Evolutionary conservation across 1,140 invertebrate species (phyloP).

Genomic region (Drosophila insularis): DNA sequence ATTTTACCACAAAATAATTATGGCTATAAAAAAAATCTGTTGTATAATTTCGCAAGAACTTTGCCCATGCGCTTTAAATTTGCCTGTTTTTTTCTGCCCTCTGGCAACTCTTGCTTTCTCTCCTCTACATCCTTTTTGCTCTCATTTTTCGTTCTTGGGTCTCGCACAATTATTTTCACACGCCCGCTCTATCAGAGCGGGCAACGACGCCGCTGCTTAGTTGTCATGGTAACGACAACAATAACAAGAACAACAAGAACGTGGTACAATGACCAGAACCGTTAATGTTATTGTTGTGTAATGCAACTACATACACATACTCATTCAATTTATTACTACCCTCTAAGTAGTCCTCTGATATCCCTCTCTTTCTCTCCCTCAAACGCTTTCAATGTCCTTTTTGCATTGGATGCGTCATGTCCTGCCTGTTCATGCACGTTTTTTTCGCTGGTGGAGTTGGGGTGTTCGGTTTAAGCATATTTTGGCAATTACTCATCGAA

Average conservation of each 20-base stretch:
- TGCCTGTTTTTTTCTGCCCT: neutral
- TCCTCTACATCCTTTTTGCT: neutral
- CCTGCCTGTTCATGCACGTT: constrained; percentile 17
- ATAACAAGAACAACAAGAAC: constrained; percentile 45
- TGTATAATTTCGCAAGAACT: no score
- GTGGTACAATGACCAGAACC: constrained; percentile 62
- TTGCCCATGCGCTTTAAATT: neutral
- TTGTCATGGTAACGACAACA: constrained; percentile 56
- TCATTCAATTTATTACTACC: constrained; percentile 39
- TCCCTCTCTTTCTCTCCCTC: constrained; percentile 9
- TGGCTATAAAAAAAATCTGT: no score
- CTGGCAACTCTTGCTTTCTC: neutral
- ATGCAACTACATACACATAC: constrained; percentile 20
- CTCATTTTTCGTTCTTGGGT: neutral
- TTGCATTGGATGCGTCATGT: constrained; percentile 66
- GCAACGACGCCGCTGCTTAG: constrained; percentile 30
- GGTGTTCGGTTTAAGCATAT: constrained; percentile 38
- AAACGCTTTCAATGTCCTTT: constrained; percentile 49
- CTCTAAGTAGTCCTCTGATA: constrained; percentile 30
- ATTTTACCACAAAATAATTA: no score
- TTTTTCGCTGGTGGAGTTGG: constrained; percentile 39
- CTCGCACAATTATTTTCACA: constrained; percentile 4
- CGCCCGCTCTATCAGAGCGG: constrained; percentile 12
- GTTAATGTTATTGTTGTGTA: constrained; percentile 45
- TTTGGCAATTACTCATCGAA: constrained; percentile 70